phyloP scores from a whole-genome alignment of 2,888 invertebrate species.

The Lepidonotus clava region DNA sequence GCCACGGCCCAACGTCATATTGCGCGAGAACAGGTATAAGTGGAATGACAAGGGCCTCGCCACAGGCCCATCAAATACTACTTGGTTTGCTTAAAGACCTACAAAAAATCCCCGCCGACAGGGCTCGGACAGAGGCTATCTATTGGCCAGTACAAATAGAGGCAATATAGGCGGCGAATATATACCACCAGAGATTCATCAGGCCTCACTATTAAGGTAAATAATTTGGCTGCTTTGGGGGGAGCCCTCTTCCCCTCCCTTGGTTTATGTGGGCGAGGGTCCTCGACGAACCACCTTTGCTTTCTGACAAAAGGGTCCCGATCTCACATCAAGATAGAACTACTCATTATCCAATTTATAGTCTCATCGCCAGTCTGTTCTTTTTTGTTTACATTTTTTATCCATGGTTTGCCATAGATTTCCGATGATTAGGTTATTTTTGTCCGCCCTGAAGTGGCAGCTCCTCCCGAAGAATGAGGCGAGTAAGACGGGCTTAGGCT shows the following conservation, averaged over 20 bases:
- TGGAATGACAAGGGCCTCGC: conserved; percentile 30
- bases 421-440: conserved; percentile 7
- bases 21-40: conserved; percentile 27
- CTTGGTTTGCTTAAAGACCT: conserved; percentile 38
- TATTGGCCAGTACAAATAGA: conserved; percentile 35
- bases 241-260: neutral
- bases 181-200: conserved; percentile 19
- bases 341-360: conserved; percentile 30
- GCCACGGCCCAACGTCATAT: neutral
- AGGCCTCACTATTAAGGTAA: conserved; percentile 32
- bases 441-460: neutral
- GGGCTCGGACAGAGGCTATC: conserved; percentile 10
- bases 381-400: neutral
- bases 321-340: conserved; percentile 25
- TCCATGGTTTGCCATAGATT: neutral
- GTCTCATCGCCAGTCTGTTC: neutral
- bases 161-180: neutral
- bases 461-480: neutral
- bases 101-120: conserved; percentile 39
- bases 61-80: conserved; percentile 48
- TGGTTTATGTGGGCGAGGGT: no score
- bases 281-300: conserved; percentile 1
- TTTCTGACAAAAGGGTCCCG: conserved; percentile 35
- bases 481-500: conserved; percentile 17
- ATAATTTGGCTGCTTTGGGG: conserved; percentile 40